Percentiles rank a stretch among this genome's conserved stretches.
phyloP scores from a whole-genome alignment of 2,797 vertebrate species.

The Scleropages formosus region DNA sequence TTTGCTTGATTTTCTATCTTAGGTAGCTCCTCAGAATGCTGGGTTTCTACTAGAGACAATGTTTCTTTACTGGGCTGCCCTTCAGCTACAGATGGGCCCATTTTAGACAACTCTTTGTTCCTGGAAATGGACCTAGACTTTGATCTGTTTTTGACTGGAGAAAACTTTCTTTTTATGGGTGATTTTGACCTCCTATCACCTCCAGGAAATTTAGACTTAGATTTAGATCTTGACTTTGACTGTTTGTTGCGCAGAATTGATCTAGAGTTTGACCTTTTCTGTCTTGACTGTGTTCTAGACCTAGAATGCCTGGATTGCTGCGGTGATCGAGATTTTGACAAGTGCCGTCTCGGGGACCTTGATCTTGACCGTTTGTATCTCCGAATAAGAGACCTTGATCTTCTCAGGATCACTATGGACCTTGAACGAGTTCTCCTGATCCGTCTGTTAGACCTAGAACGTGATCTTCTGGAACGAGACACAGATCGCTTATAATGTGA shows the following conservation, averaged over 20 bases:
- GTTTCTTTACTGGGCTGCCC: neutral
- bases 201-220: constrained; percentile 59
- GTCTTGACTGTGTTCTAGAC: constrained; percentile 46
- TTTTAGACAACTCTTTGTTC: constrained; percentile 39
- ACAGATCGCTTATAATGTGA: constrained; percentile 61
- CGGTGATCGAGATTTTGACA: constrained; percentile 45
- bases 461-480: constrained; percentile 60
- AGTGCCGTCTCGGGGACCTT: constrained; percentile 42
- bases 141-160: constrained; percentile 59
- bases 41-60: neutral
- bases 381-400: constrained; percentile 41
- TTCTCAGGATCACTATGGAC: constrained; percentile 59
- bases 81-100: constrained; percentile 36
- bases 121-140: constrained; percentile 30
- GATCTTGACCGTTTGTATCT: constrained; percentile 52
- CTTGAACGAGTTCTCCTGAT: constrained; percentile 66
- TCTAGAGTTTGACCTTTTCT: constrained; percentile 42
- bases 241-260: constrained; percentile 42
- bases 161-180: constrained; percentile 48
- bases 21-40: neutral
- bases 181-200: constrained; percentile 56
- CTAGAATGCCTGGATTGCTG: constrained; percentile 62
- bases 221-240: constrained; percentile 70
- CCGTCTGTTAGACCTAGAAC: constrained; percentile 62
- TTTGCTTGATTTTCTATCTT: constrained; percentile 13